phyloP scores from a whole-genome alignment of 2,797 vertebrate genomes.

The Mormyrops boulengeri region DNA sequence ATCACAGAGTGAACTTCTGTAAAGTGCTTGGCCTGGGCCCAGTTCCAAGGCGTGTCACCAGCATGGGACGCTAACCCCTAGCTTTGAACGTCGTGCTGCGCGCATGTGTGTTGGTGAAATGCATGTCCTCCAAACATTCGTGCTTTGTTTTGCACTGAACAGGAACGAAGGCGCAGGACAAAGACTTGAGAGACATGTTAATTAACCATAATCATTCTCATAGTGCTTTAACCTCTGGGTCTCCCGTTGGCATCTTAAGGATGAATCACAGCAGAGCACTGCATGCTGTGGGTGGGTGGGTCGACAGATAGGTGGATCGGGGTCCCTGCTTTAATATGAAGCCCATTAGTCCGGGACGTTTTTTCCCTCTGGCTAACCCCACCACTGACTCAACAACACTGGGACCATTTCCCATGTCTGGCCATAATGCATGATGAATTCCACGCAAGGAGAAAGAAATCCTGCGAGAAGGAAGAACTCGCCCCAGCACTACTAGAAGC shows the following conservation, averaged over 20 bases:
- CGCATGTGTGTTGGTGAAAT: not conserved
- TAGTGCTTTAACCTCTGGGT: not conserved
- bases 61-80: not conserved
- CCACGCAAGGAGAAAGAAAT: not conserved
- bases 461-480: not conserved
- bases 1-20: not conserved
- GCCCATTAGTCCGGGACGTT: not conserved
- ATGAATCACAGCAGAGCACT: not conserved
- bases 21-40: not conserved
- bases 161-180: not conserved
- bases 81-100: not conserved
- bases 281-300: not conserved
- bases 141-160: not conserved
- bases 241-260: not conserved
- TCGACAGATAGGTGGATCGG: not conserved
- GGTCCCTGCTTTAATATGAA: not conserved
- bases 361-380: not conserved
- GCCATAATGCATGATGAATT: not conserved
- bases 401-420: not conserved
- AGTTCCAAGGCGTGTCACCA: not conserved
- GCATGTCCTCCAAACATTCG: not conserved
- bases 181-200: not conserved
- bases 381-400: not conserved
- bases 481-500: not conserved
- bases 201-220: not conserved